Conservation (phyloP, 2,797 vertebrate genomes). For the Podargus strigoides region DNA sequence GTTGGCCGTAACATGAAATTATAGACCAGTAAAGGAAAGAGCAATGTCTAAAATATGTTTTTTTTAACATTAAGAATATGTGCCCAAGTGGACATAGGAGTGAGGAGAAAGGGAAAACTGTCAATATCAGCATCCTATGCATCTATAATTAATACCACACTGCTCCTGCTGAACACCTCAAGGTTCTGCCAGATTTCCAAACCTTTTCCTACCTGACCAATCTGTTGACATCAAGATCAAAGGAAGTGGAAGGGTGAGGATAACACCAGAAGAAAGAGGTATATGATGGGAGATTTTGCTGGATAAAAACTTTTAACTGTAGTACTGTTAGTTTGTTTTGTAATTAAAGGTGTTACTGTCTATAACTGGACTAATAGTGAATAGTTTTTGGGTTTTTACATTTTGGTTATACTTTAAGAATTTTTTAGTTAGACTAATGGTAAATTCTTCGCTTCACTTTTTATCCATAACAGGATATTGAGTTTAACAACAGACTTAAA, state of each 20-base stretch:
- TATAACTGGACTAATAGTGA: background rate
- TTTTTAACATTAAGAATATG: rapidly evolving
- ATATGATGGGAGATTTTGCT: background rate
- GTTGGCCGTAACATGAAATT: background rate
- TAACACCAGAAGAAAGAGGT: background rate
- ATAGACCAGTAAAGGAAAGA: background rate
- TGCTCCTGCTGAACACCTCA: background rate
- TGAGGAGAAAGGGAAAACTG: background rate
- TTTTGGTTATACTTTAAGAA: background rate
- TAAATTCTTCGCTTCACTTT: background rate
- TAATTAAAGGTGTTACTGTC: background rate
- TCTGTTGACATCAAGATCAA: background rate
- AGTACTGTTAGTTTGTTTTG: background rate
- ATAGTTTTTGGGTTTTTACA: background rate
- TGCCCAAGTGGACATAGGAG: background rate
- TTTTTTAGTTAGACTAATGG: background rate
- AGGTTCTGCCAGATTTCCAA: background rate
- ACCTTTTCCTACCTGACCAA: background rate
- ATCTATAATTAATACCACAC: background rate
- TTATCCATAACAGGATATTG: background rate
- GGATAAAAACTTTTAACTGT: background rate
- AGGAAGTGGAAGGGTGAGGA: background rate
- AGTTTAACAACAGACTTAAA: background rate
- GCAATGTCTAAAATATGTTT: background rate
- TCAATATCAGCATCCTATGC: background rate